These are phyloP conservation scores for Bos indicus DNA, from an alignment of 2,113 vertebrate genomes.

Conservation along the genomic window DNA sequence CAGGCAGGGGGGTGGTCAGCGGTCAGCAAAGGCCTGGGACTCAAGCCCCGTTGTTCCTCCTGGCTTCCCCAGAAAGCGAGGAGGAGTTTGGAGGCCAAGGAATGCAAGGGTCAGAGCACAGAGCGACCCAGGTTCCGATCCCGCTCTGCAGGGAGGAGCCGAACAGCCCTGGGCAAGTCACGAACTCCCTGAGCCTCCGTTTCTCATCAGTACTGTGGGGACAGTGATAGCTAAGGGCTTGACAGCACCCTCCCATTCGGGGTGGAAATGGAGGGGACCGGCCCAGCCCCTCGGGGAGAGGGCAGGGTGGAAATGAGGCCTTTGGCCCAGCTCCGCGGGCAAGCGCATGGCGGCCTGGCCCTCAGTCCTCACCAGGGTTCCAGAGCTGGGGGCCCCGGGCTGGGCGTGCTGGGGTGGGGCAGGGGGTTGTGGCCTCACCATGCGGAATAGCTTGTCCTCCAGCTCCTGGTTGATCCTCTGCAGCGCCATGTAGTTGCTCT, in stretches of 20 bases:
- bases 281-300: accelerated
- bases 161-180: neutral
- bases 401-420: accelerated
- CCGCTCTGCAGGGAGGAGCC: accelerated
- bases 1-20: neutral
- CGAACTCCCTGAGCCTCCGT: neutral
- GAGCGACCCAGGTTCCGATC: neutral
- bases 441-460: constrained; percentile 94
- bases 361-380: accelerated
- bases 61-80: accelerated
- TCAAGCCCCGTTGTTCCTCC: neutral
- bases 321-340: neutral
- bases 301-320: neutral
- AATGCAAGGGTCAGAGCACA: neutral
- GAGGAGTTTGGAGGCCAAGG: neutral
- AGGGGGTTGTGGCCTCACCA: constrained; percentile 81
- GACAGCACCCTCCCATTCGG: neutral
- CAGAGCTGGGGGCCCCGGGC: neutral
- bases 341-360: neutral
- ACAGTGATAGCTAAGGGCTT: neutral
- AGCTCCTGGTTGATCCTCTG: constrained; percentile 98
- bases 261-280: accelerated
- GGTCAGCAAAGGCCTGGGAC: neutral
- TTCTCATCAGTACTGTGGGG: neutral
- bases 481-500: constrained; percentile 94